Conservation (phyloP, 2,113 vertebrate species). For the Sceloporus tristichus region DNA sequence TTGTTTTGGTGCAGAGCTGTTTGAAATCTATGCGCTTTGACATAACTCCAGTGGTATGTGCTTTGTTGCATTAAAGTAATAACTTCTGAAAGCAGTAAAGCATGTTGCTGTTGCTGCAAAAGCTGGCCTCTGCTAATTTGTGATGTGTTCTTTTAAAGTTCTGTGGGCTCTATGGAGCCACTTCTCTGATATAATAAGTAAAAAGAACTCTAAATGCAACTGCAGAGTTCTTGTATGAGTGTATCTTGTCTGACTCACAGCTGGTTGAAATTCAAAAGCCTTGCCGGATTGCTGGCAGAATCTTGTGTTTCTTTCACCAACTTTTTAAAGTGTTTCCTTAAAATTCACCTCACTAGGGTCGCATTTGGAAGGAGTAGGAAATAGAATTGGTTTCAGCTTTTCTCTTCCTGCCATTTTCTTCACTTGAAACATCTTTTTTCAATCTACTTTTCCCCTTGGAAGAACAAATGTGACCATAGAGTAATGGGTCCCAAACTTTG, state of each 20-base stretch:
- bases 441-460: no score
- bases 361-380: no score
- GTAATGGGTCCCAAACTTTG: no score
- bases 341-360: no score
- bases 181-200: constrained; percentile 46
- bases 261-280: constrained; percentile 32
- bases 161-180: constrained; percentile 39
- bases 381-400: background rate
- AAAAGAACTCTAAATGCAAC: constrained; percentile 26
- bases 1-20: constrained; percentile 61
- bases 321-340: background rate
- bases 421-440: no score
- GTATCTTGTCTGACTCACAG: background rate
- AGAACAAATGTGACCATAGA: no score
- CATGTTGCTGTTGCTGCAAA: constrained; percentile 66
- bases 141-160: constrained; percentile 39
- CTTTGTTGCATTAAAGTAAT: constrained; percentile 62
- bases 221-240: background rate
- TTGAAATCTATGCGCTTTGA: constrained; percentile 66
- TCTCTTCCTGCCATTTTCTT: background rate
- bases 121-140: constrained; percentile 51
- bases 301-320: constrained; percentile 12
- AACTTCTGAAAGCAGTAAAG: constrained; percentile 58
- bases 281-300: constrained; percentile 19
- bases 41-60: constrained; percentile 56